phyloP scores from a whole-genome alignment of 2,888 invertebrate genomes.

The Spisula solida region DNA sequence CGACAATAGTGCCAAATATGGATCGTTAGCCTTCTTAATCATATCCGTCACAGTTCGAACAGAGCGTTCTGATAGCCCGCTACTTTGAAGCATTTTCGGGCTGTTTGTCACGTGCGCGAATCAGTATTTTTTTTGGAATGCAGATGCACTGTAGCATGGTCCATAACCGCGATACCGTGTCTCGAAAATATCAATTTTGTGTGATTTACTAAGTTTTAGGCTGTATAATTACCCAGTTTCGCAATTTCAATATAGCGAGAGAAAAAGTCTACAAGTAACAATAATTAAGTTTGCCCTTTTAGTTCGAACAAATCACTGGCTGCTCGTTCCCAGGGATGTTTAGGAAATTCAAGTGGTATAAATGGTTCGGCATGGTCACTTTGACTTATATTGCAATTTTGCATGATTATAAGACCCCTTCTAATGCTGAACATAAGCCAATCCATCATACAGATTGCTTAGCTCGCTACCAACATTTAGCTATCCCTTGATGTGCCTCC shows the following conservation, averaged over 20 bases:
- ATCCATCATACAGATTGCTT: too few relatives aligned
- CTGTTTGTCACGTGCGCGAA: constrained; percentile 61
- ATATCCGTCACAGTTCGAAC: constrained; percentile 72
- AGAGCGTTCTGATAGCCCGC: constrained; percentile 55
- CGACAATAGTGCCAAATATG: too few relatives aligned
- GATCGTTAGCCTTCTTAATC: too few relatives aligned
- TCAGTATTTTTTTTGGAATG: constrained; percentile 58
- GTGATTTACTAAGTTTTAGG: constrained; percentile 54
- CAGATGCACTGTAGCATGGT: constrained; percentile 46
- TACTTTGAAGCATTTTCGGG: constrained; percentile 61
- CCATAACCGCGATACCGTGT: constrained; percentile 66
- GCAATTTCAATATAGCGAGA: too few relatives aligned
- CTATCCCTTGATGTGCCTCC: too few relatives aligned
- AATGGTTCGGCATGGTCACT: constrained; percentile 68
- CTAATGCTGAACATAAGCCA: constrained; percentile 58
- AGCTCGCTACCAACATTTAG: too few relatives aligned
- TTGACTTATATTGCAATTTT: constrained; percentile 54
- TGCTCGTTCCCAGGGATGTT: constrained; percentile 73
- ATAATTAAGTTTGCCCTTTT: constrained; percentile 62
- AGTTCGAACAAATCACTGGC: constrained; percentile 73
- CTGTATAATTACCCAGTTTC: constrained; percentile 46
- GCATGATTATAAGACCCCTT: constrained; percentile 64
- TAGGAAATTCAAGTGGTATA: constrained; percentile 64
- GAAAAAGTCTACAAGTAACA: constrained; percentile 70
- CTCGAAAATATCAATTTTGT: constrained; percentile 67